Base-by-base conservation (phyloP, 1,140 invertebrate genomes). In the Anagrus nilaparvatae region DNA sequence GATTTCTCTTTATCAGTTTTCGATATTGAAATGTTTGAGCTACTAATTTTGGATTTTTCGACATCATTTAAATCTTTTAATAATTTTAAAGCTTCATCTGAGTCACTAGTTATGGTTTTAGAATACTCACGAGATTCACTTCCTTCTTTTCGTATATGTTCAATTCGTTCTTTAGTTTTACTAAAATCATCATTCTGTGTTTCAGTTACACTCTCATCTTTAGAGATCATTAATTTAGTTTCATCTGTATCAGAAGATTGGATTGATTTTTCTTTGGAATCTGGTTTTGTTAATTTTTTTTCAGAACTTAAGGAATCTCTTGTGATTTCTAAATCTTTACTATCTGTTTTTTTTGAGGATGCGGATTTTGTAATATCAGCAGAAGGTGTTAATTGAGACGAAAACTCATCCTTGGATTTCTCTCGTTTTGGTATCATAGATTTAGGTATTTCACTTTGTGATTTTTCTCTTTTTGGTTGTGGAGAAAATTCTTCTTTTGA, bases 1-100 rank as follows among this genome's bases (percentile, higher is more conserved):
- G 52, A 50, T 4, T 56, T 48, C 19, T 55, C 54, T 4, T 53
- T 59, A 23, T 66, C 61, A 9, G 61, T 30, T 41, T 54, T 65
- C 0, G 64, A 68, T 0, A 57, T 55, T 3, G 28, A 5, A 3
- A 60, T 49, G 17, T 34, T 46, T 8, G 39, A 16, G 0, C 40
- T 40, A 3, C 42, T 53, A 1, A 33, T n/a, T 6, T 59, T 53
- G 1, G 47, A 31, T 2, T 47, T 49, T 17, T 52, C 43, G 19
- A 44, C 40, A 5, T 35, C 43, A 23, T 39, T 47, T 4, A 46
- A 42, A 6, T 59, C 46, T 18, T 61, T 56, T 10, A 59, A 56
- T 7, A 43, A 39, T 31, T 58, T 54, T n/a, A 51, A 49, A 6
- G 49, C 44, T 2, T 61, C 53, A 14, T 45, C 43, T 3, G 55